A percentile compares a stretch with the other conserved stretches of the same genome.
Conservation (phyloP, 64 coral and sea anemone genomes). For the Montipora efflorescens region DNA sequence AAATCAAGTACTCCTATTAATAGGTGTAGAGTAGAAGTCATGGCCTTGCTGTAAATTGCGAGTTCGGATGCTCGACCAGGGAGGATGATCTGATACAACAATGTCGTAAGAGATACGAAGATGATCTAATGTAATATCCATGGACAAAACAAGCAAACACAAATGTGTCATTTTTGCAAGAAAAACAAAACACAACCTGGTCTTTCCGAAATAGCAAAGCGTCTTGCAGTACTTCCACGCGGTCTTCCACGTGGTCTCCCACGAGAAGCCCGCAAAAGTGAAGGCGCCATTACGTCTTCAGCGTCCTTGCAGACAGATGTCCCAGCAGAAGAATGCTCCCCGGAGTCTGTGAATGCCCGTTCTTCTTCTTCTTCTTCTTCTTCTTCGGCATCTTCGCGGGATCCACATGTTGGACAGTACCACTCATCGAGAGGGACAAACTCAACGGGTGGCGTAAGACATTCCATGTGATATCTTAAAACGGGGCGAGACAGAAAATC, state of each 20-base stretch:
- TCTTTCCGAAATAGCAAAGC: conserved; percentile 21
- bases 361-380: neutral
- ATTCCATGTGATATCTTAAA: conserved; percentile 89
- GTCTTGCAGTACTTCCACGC: conserved; percentile 51
- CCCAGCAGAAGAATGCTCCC: too few species aligned
- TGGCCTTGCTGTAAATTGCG: too few species aligned
- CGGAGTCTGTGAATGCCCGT: neutral
- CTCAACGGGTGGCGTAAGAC: conserved; percentile 72
- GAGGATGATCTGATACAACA: too few species aligned
- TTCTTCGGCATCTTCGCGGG: conserved; percentile 6
- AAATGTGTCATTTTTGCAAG: neutral
- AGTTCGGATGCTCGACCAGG: too few species aligned
- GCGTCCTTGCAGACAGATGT: too few species aligned
- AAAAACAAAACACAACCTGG: conserved; percentile 29
- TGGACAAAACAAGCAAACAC: neutral
- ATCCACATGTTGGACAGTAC: conserved; percentile 69
- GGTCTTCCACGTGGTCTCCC: conserved; percentile 52
- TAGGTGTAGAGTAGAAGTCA: too few species aligned
- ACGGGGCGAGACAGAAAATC: neutral
- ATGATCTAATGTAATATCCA: neutral
- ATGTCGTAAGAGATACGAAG: too few species aligned
- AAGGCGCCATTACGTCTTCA: too few species aligned
- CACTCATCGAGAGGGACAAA: conserved; percentile 87
- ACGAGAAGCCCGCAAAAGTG: conserved; percentile 8
- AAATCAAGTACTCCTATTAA: too few species aligned